Evolutionary conservation across 1,140 invertebrate genomes (phyloP), one percentile per base, ranked within the genome.

Genomic region (Yoshiicerus persimilis): DNA sequence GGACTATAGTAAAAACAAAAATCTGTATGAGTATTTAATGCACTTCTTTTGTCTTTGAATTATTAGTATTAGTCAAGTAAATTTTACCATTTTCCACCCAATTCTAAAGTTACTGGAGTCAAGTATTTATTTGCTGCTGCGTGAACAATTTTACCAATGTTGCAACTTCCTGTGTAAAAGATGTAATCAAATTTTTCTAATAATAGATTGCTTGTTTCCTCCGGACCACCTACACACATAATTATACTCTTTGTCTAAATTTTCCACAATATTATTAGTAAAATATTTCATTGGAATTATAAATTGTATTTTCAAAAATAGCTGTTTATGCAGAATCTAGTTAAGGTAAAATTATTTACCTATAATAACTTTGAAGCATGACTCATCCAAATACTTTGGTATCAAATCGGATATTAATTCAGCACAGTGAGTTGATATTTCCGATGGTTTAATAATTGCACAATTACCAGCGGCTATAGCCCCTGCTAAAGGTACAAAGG

Each of bases 341-440:
- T 36, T 64, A 77, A 1, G 32, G 13, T 32, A n/a, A 4, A 10
- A 13, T 13, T 23, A 36, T 13, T 23, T 39, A 88, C 87, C 87
- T 23, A 77, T 11, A 38, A 88, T 75, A 4, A 88, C 88, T 88
- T 88, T 88, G 75, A 83, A 88, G 86, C 88, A 88, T 0, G 23
- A 9, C 10, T 80, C n/a, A 38, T 99, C 97, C 90, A 99, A 93
- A 93, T 99, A 99, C 92, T 97, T 96, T 13, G 97, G 97, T 87
- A 99, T 91, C 2, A 96, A 93, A 90, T 97, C 94, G 34, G 94
- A 94, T 11, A 99, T 92, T 27, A 97, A 93, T 88, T 95, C 94
- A 0, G 97, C 94, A 75, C 95, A 95, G 85, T 95, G 94, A 23
- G 93, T 92, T 0, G 98, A 93, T n/a, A 99, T 91, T 93, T 99